Base-by-base conservation (phyloP, 2,888 invertebrate genomes). In the Hermaeophaga mercurialis region DNA sequence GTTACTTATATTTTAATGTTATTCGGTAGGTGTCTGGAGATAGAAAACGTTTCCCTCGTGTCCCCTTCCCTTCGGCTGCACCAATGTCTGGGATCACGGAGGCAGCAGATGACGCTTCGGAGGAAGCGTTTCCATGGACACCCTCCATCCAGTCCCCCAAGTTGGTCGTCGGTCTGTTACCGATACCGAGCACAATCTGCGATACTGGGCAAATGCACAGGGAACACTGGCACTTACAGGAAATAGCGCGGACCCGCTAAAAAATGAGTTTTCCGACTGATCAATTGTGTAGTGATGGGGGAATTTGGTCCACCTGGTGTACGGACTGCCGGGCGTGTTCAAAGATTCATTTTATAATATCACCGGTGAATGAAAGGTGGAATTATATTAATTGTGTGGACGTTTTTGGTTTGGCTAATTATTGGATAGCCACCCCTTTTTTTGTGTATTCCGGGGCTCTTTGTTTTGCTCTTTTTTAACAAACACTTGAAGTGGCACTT, bases 121-220 rank as follows among this genome's bases (percentile, higher is more conserved):
- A 18, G 67, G 70, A 66, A 70, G 72, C 67, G 73, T 73, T 72
- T 70, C 73, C 73, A 73, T 73, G 73, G 71, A 64, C 71, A 72
- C 73, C 70, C 67, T 62, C 61, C 59, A 59, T 56, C 54, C 59
- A 63, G 59, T 56, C 53, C 22, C 12, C 66, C 67, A 67, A 52
- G 53, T 58, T 49, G 62, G 55, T 60, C 57, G 39, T 53, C 36
- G 58, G 36, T 49, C 48, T 33, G 34, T 41, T 41, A 31, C 28
- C 22, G 28, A 46, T 12, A 33, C 26, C 38, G 54, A 54, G 54
- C 57, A 45, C 54, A 46, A 39, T 47, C 18, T 38, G 34, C 62
- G 55, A 57, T 28, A 38, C 45, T 63, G 55, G 59, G 14, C 47
- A 43, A 54, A 43, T 59, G 67, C 56, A 39, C 68, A 46, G 63